phyloP scores from a whole-genome alignment of 23 tunicate genomes.

The Botrylloides violaceus region DNA sequence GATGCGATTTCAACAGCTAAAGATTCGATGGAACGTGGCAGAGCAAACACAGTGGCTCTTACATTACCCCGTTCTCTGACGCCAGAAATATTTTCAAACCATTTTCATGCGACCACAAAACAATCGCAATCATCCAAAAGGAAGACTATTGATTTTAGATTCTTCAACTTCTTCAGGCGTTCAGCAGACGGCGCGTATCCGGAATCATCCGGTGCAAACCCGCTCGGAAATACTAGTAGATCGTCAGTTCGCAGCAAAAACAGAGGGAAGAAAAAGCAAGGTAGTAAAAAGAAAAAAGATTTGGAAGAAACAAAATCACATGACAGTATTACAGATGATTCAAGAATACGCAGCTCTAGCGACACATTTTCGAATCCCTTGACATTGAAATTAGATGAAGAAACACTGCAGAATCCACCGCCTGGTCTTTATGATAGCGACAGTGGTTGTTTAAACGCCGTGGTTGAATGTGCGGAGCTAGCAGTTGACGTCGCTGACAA shows the following conservation, averaged over 20 bases:
- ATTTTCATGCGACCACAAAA: no score
- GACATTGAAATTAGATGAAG: neutral
- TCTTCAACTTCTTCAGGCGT: slow-evolving; percentile 23
- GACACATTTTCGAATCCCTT: neutral
- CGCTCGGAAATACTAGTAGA: neutral
- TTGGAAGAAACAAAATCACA: neutral
- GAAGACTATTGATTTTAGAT: slow-evolving; percentile 9
- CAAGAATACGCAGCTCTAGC: slow-evolving; percentile 3
- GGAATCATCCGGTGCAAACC: slow-evolving; percentile 2
- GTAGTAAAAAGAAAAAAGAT: slow-evolving; percentile 4
- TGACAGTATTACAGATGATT: no score
- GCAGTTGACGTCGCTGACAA: neutral
- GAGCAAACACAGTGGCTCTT: neutral
- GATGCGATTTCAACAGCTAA: neutral
- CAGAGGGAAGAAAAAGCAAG: slow-evolving; percentile 12
- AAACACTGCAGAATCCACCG: neutral
- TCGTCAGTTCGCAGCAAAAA: slow-evolving; percentile 1
- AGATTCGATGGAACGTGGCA: neutral
- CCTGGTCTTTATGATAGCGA: slow-evolving; percentile 17
- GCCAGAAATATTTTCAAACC: slow-evolving; percentile 1
- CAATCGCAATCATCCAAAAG: neutral
- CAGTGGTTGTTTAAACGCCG: neutral
- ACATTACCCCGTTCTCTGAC: slow-evolving; percentile 17
- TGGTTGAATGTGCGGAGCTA: slow-evolving; percentile 1
- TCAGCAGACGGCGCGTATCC: slow-evolving; percentile 4